Base-by-base conservation (phyloP, 2,113 vertebrate species). In the Taurulus bubalis region DNA sequence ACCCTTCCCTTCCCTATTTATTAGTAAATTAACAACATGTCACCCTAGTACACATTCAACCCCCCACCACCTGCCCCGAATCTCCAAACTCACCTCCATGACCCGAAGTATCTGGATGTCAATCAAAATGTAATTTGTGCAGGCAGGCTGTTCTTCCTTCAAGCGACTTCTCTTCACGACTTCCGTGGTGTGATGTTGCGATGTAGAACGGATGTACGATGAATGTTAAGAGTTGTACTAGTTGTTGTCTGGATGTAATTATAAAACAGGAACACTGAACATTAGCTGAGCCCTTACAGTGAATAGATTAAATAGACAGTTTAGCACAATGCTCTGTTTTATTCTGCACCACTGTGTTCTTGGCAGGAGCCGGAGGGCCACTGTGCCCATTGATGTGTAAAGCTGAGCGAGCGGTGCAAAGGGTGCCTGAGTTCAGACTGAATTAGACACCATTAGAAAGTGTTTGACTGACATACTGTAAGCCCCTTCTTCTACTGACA, bases 11-110 rank as follows among this genome's bases (percentile, higher is more conserved):
- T 58, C 81, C 83, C 86, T 87, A 63, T 95, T 95, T 95, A 94
- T 97, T 95, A 95, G 90, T 85, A 94, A 95, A 93, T 63, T 71
- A 95, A 94, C 93, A 94, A 92, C 93, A 92, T 94, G 92, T 94
- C 93, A 88, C 72, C 88, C 36, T 82, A 79, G 82, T 90, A 8
- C 3, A 87, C 88, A 90, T 91, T 89, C 93, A 88, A 91, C 86
- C 84, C 90, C 82, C 91, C 90, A 87, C 93, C 86, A 71, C 75
- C 79, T 71, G 71, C 47, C 63, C 42, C 51, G n/a, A 28, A 51
- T 70, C 59, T 72, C 77, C 69, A 22, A 82, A 59, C 92, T 89
- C 89, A 85, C 89, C 92, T 85, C 73, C 10, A 22, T 85, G 83
- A 91, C 36, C 9, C 82, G 73, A 87, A 85, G 87, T 93, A 91